Percentiles rank a stretch among this genome's conserved stretches.
phyloP scores from a whole-genome alignment of 2,113 vertebrate species.

The Menidia beryllina region DNA sequence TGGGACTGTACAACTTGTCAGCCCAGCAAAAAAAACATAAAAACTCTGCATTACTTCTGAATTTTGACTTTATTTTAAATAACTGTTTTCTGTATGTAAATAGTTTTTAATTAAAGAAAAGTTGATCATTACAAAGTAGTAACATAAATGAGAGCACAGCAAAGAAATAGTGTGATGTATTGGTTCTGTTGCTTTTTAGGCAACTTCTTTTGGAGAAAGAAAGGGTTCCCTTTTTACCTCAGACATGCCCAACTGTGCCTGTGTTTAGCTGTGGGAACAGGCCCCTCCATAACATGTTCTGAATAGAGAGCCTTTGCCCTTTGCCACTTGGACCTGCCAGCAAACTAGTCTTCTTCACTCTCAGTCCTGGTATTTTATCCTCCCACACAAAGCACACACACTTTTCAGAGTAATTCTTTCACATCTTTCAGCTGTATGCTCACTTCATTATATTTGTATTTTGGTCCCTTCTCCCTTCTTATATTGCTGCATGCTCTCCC shows the following conservation, averaged over 20 bases:
- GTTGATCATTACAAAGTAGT: conserved; percentile 29
- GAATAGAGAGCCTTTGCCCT: conserved; percentile 72
- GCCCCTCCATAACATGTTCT: conserved; percentile 62
- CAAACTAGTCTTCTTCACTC: conserved; percentile 53
- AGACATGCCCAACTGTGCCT: conserved; percentile 47
- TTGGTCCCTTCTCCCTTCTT: conserved; percentile 14
- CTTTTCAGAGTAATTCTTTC: conserved; percentile 19
- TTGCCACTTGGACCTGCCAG: conserved; percentile 61
- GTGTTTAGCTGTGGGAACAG: conserved; percentile 79
- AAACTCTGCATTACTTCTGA: too few relatives aligned
- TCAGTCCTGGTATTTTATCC: conserved; percentile 47
- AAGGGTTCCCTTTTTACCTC: conserved; percentile 47
- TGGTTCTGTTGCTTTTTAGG: conserved; percentile 41
- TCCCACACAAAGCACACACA: conserved; percentile 19
- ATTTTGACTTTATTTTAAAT: too few relatives aligned
- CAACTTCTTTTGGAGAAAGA: conserved; percentile 51
- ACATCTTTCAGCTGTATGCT: conserved; percentile 9
- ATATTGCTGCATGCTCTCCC: neutral
- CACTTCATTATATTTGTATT: conserved; percentile 3
- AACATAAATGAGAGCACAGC: conserved; percentile 14
- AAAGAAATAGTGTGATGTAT: conserved; percentile 10
- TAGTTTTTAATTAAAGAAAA: conserved; percentile 12
- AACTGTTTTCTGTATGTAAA: conserved; percentile 40
- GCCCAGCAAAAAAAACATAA: neutral
- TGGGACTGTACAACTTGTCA: neutral